A percentile compares a stretch with the other conserved stretches of the same genome.
These are phyloP conservation scores for Drosophila maculinotata DNA, from an alignment of 2,888 invertebrate species.

Conservation along the genomic window DNA sequence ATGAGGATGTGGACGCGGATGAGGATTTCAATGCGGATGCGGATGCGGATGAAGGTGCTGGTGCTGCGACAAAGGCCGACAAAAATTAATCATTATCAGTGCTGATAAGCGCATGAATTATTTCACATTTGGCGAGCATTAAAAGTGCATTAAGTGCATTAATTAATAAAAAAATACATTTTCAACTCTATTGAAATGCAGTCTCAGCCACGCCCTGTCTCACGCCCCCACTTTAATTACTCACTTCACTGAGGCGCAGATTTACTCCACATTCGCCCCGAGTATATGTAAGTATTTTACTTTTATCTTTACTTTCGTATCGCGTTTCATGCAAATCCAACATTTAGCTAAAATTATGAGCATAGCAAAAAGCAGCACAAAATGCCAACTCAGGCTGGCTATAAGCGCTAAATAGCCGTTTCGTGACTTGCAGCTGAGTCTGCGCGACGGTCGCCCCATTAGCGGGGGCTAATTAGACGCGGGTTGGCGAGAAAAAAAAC, in stretches of 20 bases:
- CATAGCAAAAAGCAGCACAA: conserved; percentile 36
- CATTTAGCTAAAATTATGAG: conserved; percentile 63
- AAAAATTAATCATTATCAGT: conserved; percentile 74
- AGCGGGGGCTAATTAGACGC: conserved; percentile 68
- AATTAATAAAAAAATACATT: conserved; percentile 62
- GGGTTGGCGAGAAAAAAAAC: conserved; percentile 17
- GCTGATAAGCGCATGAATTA: conserved; percentile 75
- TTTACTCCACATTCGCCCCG: not conserved
- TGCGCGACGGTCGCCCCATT: conserved; percentile 68
- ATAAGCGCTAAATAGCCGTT: conserved; percentile 68
- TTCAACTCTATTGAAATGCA: conserved; percentile 23
- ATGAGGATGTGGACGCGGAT: conserved; percentile 17
- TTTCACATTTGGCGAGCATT: conserved; percentile 73
- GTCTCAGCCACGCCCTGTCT: not conserved
- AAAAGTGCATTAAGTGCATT: conserved; percentile 75
- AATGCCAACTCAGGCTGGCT: conserved; percentile 64
- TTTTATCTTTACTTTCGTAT: conserved; percentile 29
- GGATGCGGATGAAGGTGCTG: not conserved
- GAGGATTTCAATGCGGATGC: too few relatives aligned
- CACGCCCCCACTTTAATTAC: conserved; percentile 17
- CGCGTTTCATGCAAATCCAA: conserved; percentile 73
- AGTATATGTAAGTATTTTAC: not conserved
- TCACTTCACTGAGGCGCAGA: conserved; percentile 7
- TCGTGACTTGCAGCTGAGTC: conserved; percentile 79
- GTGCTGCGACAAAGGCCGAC: conserved; percentile 51